Evolutionary conservation across 2,797 vertebrate species (phyloP), one percentile per base, ranked within the genome.

Genomic region (Gadopsis marmoratus): DNA sequence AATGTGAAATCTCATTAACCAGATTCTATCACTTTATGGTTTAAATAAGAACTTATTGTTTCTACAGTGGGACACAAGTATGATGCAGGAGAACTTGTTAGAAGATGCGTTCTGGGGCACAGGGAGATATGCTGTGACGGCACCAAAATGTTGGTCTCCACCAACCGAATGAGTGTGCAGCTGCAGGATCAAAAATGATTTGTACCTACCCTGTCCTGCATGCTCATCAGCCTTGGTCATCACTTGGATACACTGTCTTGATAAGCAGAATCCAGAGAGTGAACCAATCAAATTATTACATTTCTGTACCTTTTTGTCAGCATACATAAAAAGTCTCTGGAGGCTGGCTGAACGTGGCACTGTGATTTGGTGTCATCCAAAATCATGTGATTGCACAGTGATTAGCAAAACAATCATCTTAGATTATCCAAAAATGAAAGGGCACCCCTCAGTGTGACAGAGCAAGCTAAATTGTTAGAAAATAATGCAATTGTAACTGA

Each of bases 371-470:
- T 61, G n/a, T 67, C 37, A 75, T 55, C 54, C 50, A 60, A 26
- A 65, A 50, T 39, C 47, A 56, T 74, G 35, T 66, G 35, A 77
- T 79, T 66, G 68, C 65, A 51, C 35, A 21, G 39, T 26, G 41
- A 80, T 76, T 69, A 72, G 35, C 68, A 64, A 43, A 69, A 72
- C 47, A 76, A 73, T 73, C 51, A 59, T 68, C 45, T 70, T 48
- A 55, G 53, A 76, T 77, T 43, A 50, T 60, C 41, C 13, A 14
- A 74, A 54, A 84, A 65, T 59, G 3, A 79, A 76, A 79, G 37
- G 68, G 48, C n/a, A 58, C 35, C 33, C 3, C 41, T 73, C 29
- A 56, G 23, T 61, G 66, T 11, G 74, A 60, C 13, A 60, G 47
- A 43, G 33, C n/a, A n/a, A 61, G 29, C 12, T 3, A 62, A 61